Percentiles rank a stretch among this genome's conserved stretches.
Evolutionary conservation across 2,113 vertebrate species (phyloP).

Genomic region (Alosa alosa): DNA sequence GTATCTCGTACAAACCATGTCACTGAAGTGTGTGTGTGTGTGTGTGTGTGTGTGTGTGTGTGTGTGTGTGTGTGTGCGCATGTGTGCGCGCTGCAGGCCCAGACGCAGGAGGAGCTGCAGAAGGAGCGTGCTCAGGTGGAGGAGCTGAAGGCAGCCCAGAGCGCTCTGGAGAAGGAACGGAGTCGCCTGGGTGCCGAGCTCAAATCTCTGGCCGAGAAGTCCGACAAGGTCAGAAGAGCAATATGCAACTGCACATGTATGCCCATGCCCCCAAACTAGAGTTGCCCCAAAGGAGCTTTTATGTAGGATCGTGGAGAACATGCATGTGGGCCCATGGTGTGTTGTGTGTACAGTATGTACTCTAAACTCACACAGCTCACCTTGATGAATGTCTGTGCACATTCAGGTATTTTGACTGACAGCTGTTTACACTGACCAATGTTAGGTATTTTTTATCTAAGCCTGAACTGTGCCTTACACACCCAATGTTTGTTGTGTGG

Average conservation of each 20-base stretch:
- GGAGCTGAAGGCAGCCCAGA: slow-evolving; percentile 80
- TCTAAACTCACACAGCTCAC: background rate
- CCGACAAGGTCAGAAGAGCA: slow-evolving; percentile 77
- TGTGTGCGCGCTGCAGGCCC: slow-evolving; percentile 62
- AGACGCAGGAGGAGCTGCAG: slow-evolving; percentile 80
- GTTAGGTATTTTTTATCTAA: no score
- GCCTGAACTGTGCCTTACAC: no score
- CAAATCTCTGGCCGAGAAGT: slow-evolving; percentile 77
- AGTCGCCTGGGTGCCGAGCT: slow-evolving; percentile 77
- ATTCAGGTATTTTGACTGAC: no score
- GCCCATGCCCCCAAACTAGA: background rate
- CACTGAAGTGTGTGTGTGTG: background rate
- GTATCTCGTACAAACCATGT: background rate
- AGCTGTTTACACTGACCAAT: no score
- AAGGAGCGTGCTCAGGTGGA: slow-evolving; percentile 79
- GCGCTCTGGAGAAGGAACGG: slow-evolving; percentile 78
- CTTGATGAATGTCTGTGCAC: no score
- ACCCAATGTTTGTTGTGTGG: no score
- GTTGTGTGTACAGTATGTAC: background rate
- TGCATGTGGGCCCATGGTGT: background rate
- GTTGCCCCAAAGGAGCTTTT: background rate
- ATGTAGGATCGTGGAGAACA: background rate
- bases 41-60: no score
- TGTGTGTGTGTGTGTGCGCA: background rate
- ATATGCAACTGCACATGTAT: background rate